Evolutionary conservation across 2,113 vertebrate genomes (phyloP).

Genomic region (Camelus dromedarius): DNA sequence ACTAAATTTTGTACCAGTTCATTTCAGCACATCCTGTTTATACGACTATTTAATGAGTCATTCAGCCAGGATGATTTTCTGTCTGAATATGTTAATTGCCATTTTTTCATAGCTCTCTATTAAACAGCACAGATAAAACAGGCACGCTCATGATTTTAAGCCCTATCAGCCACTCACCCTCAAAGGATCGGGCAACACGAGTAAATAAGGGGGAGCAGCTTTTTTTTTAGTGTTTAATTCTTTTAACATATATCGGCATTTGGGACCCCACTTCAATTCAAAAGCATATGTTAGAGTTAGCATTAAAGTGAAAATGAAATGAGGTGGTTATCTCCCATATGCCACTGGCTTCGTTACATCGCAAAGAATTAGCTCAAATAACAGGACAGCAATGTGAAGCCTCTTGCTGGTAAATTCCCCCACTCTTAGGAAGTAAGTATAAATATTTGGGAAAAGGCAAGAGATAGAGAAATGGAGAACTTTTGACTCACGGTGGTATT

Average conservation of each 20-base stretch:
- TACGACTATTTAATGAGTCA: constrained; percentile 84
- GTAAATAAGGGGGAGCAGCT: constrained; percentile 72
- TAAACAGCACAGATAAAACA: constrained; percentile 84
- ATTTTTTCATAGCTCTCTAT: constrained; percentile 87
- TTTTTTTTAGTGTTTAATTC: constrained; percentile 73
- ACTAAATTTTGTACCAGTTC: constrained; percentile 80
- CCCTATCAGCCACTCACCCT: constrained; percentile 80
- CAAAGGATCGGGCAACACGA: constrained; percentile 71
- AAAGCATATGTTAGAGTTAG: constrained; percentile 84
- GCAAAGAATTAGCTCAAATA: constrained; percentile 38
- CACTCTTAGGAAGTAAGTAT: neutral
- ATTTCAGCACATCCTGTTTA: constrained; percentile 87
- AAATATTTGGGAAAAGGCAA: neutral
- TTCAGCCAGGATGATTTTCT: constrained; percentile 85
- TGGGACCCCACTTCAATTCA: constrained; percentile 81
- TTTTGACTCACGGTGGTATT: neutral
- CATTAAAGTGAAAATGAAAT: constrained; percentile 42
- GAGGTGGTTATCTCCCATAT: constrained; percentile 78
- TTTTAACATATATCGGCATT: constrained; percentile 83
- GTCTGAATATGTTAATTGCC: constrained; percentile 84
- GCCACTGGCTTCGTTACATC: constrained; percentile 30
- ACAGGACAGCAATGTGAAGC: neutral
- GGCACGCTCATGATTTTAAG: constrained; percentile 79
- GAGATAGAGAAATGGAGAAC: neutral
- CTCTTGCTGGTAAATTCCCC: neutral